Conservation (phyloP, 2,888 invertebrate species). For the Drosophila neonasuta region DNA sequence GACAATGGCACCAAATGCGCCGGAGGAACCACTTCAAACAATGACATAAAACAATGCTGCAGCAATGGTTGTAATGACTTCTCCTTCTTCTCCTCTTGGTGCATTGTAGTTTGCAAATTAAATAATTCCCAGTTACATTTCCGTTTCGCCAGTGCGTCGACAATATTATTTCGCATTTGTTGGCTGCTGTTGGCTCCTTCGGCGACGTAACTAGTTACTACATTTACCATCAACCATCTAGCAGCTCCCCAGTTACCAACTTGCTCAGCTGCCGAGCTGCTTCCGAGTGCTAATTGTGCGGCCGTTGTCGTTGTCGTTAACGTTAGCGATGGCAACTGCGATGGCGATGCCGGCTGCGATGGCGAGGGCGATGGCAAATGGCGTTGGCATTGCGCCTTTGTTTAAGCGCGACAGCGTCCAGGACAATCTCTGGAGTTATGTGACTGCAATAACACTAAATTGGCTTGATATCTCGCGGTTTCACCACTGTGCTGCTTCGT, state of each 20-base stretch:
- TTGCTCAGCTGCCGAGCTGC: constrained; percentile 34
- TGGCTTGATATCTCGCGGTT: constrained; percentile 75
- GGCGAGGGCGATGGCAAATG: constrained; percentile 41
- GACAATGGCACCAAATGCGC: constrained; percentile 62
- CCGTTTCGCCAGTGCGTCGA: constrained; percentile 71
- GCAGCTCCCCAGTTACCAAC: constrained; percentile 25
- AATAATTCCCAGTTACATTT: constrained; percentile 79
- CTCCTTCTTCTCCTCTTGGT: constrained; percentile 7
- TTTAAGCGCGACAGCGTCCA: constrained; percentile 52
- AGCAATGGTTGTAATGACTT: constrained; percentile 12
- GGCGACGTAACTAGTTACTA: constrained; percentile 26
- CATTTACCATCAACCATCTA: constrained; percentile 19
- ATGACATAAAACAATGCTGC: constrained; percentile 66
- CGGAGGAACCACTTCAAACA: constrained; percentile 63
- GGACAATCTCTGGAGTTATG: constrained; percentile 73
- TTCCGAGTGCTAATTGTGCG: constrained; percentile 75
- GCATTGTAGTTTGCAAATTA: constrained; percentile 76
- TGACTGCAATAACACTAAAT: constrained; percentile 78
- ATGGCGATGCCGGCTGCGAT: constrained; percentile 30
- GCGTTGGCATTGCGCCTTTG: constrained; percentile 34
- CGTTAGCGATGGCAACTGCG: constrained; percentile 20
- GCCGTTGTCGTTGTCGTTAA: constrained; percentile 48
- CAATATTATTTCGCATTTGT: constrained; percentile 69
- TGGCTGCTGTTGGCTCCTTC: constrained; percentile 34
- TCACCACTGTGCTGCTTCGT: constrained; percentile 49